Evolutionary conservation across 2,888 invertebrate genomes (phyloP).

Genomic region (Diarsia dahlii): DNA sequence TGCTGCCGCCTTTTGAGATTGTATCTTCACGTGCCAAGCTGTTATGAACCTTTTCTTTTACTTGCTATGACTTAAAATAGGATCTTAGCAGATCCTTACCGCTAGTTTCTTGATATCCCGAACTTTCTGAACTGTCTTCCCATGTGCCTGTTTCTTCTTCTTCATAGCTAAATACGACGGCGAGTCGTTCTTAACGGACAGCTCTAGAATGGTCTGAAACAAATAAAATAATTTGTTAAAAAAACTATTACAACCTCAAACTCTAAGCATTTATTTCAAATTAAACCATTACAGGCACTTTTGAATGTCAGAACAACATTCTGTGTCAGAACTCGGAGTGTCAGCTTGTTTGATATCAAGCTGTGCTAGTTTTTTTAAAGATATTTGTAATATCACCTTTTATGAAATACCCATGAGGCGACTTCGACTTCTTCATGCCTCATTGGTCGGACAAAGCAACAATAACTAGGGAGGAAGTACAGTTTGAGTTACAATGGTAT

Average conservation of each 20-base stretch:
- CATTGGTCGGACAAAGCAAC: no score
- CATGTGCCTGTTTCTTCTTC: conserved; percentile 93
- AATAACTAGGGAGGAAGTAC: no score
- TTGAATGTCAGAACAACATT: no score
- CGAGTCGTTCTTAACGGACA: conserved; percentile 95
- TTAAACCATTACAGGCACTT: no score
- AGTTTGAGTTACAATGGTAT: neutral
- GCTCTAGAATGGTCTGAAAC: conserved; percentile 97
- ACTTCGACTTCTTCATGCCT: no score
- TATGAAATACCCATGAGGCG: no score
- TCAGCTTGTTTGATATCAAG: no score
- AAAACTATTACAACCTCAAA: no score
- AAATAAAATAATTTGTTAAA: neutral
- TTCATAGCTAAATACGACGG: conserved; percentile 96
- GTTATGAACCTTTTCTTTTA: neutral
- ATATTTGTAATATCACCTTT: no score
- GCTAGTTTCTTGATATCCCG: conserved; percentile 80
- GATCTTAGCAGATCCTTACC: conserved; percentile 61
- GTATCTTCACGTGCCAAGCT: neutral
- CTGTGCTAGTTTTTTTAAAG: no score
- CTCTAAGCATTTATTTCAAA: no score
- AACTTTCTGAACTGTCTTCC: conserved; percentile 91
- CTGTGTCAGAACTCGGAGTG: no score
- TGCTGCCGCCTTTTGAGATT: neutral
- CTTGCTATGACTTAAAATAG: neutral